Base-by-base conservation (phyloP, 2,888 invertebrate species). In the Tenthredo amoena region DNA sequence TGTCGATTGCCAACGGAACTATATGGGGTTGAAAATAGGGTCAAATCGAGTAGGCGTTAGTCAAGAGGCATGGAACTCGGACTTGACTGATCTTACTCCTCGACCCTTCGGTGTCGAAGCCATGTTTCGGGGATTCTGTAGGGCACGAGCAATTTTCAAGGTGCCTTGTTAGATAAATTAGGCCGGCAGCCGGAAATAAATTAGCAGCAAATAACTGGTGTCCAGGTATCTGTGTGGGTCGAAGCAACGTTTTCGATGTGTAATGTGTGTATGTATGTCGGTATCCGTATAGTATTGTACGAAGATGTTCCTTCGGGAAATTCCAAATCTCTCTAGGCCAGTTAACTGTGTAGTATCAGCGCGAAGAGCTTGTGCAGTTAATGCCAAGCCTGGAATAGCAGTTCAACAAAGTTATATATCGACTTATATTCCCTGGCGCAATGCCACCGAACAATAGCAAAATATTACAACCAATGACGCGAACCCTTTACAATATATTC, bases 21-120 rank as follows among this genome's bases (percentile, higher is more conserved):
- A 6, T 62, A 6, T 62, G 2, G 31, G 58, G 26, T 3, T 37
- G 58, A 40, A 81, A 81, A 37, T 81, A 37, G 62, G 62, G 40
- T 21, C 9, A 62, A 81, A 62, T 62, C 81, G 81, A 55, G 34
- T 34, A 21, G 40, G 37, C 18, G 50, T 55, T 55, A 50, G 31
- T 18, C 34, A 18, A 10, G 50, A 18, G 55, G 31, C 62, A 40
- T 15, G 81, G 40, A 81, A 40, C 21, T 62, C 37, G 81, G 62
- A 62, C 62, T 81, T 62, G 81, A 62, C 15, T 62, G 81, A 83
- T 83, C n/a, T 71, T 21, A 15, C 40, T 37, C 37, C 68, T 68
- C 68, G 68, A 83, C 83, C 81, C 81, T 81, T 40, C 37, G 81
- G 81, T 62, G 81, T 62, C 81, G 65, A 83, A 65, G 65, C 71